Base-by-base conservation (phyloP, 2,888 invertebrate genomes). In the Isoperla grammatica region DNA sequence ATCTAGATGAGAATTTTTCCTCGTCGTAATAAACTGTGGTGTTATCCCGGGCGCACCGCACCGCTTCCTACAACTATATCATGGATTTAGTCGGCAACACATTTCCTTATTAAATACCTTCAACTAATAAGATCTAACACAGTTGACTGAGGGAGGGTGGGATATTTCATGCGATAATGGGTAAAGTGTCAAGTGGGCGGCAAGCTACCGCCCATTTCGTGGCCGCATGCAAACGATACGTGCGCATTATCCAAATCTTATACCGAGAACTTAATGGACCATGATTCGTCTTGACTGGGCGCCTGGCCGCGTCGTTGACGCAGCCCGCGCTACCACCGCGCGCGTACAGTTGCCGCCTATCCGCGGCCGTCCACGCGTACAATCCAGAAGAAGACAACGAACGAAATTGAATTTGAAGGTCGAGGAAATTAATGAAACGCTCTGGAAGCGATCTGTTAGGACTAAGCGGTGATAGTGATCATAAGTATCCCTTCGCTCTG, bases 1-100 rank as follows among this genome's bases (percentile, higher is more conserved):
- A 74, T 73, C 73, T 72, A 74, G 74, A 75, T 74, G 74, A 73
- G 74, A 73, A 74, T 75, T 74, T 74, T 74, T 73, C 71, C 71
- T 72, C 71, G 67, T 67, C 69, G 71, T 68, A 69, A 71, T 73
- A 73, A 73, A 74, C 67, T 72, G 69, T 66, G 70, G 71, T 68
- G 71, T 74, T 73, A 74, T 74, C 72, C 74, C 53, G 37, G 60
- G 56, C 50, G 50, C 59, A 22, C 49, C 23, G 29, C 17, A 12
- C 49, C 45, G 45, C 45, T 57, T 59, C 56, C 56, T 59, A 61
- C 63, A 59, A 61, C 61, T 63, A 63, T 63, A 63, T 63, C 57
- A 62, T 60, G 48, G 64, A 61, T 64, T 70, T 70, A 67, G 69
- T 74, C 72, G 71, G 72, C 71, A 71, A 73, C 74, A 72, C 73